These are phyloP conservation scores for Ahaetulla prasina DNA, from an alignment of 2,113 vertebrate genomes.

Conservation along the genomic window DNA sequence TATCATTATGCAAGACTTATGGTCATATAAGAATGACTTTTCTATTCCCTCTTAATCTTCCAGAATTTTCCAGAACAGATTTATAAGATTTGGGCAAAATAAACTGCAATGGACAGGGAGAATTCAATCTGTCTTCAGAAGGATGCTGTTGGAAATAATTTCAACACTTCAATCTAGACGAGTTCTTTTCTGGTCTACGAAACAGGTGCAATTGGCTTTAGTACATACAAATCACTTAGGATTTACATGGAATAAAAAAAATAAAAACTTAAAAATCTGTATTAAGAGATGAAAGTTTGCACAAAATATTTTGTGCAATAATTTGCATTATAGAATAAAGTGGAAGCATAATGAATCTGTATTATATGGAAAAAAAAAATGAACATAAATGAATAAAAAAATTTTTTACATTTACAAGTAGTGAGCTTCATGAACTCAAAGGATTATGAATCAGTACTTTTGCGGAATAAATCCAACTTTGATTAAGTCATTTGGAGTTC, in stretches of 20 bases:
- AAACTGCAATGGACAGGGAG: background rate
- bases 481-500: background rate
- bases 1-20: background rate
- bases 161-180: background rate
- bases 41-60: background rate
- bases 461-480: background rate
- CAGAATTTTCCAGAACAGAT: background rate
- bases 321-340: background rate
- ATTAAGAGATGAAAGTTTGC: background rate
- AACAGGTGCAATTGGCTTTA: accelerated
- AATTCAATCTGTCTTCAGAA: background rate
- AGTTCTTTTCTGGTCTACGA: background rate
- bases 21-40: background rate
- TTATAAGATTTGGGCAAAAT: background rate
- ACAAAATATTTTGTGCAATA: background rate
- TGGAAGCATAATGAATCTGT: background rate
- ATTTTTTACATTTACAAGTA: background rate
- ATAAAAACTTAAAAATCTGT: background rate
- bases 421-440: background rate
- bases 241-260: background rate
- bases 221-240: background rate
- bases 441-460: background rate
- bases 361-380: background rate
- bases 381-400: background rate
- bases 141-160: background rate